phyloP scores from a whole-genome alignment of 2,113 vertebrate species.

The Centrocercus urophasianus region DNA sequence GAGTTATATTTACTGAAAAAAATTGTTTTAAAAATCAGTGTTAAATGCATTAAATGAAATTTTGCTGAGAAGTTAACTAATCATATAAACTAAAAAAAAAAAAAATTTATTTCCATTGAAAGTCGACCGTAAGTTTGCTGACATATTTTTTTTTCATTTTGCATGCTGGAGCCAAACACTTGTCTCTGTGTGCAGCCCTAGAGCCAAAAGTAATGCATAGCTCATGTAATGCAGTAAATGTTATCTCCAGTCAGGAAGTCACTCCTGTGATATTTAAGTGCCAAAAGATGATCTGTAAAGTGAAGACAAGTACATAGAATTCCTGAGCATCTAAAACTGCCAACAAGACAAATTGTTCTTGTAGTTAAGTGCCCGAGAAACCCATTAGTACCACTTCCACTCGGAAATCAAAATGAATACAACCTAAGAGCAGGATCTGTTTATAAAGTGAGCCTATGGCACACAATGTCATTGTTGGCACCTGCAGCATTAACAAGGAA shows the following conservation, averaged over 20 bases:
- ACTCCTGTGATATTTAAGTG: slow-evolving; percentile 46
- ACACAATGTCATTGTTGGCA: background rate
- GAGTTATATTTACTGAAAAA: background rate
- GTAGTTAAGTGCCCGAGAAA: slow-evolving; percentile 49
- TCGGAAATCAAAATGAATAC: slow-evolving; percentile 37
- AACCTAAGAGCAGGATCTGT: background rate
- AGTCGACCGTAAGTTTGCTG: slow-evolving; percentile 1
- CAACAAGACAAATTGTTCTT: slow-evolving; percentile 67
- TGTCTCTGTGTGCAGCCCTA: background rate
- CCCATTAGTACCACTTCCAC: slow-evolving; percentile 59
- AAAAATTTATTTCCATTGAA: background rate
- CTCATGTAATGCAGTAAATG: background rate
- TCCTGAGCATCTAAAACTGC: slow-evolving; percentile 59
- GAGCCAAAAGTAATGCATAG: slow-evolving; percentile 40
- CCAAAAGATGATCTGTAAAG: slow-evolving; percentile 67
- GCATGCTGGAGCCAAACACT: background rate
- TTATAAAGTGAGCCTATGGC: slow-evolving; percentile 5
- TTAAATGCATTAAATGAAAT: background rate
- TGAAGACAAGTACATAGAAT: slow-evolving; percentile 53
- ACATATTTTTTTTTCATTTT: background rate
- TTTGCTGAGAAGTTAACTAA: background rate
- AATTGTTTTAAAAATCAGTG: background rate
- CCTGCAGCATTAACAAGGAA: background rate
- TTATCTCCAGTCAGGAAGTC: slow-evolving; percentile 50
- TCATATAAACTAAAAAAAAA: background rate